Evolutionary conservation across 1,140 invertebrate species (phyloP), one percentile per base, ranked within the genome.

Genomic region (Sycophaga agraensis): DNA sequence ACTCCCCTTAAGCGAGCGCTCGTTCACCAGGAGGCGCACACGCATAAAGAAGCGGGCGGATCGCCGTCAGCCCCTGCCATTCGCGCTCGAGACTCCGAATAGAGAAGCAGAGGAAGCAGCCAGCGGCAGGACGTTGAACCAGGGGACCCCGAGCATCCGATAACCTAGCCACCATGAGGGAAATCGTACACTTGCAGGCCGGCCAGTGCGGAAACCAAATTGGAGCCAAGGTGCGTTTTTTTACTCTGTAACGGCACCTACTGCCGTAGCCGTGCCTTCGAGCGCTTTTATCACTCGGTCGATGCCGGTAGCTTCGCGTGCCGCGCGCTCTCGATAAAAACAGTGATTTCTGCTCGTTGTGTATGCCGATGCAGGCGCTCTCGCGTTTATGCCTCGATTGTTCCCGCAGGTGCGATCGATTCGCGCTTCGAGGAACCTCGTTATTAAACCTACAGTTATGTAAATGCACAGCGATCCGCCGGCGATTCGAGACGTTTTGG

Each of bases 141-240:
- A 45, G 46, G 6, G 3, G 14, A 12, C 28, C 16, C 26, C 43
- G n/a, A 4, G 46, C 16, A 34, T 6, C 14, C 16, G 31, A 39
- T 14, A 37, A 22, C 5, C 14, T 6, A 16, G 17, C 7, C 31
- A 7, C 11, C n/a, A 16, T 90, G 88, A 84, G 88, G 72, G 89
- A 90, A 84, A 90, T 90, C 71, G 88, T 90, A 65, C 89, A 90
- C 74, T 80, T 90, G 61, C 89, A 90, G 76, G 88, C 87, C 61
- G 89, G 89, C 62, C 89, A 90, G 77, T 90, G 89, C 73, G 88
- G 88, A 51, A 90, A 90, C 74, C 88, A 90, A 74, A 89, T 90
- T 69, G 88, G 88, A 70, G 85, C 87, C 5, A 90, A 89, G 83
- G 87, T 88, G 79, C 76, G 68, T 68, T n/a, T 37, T 35, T 16